These are phyloP conservation scores for Eupsilia transversa DNA, from an alignment of 2,888 invertebrate species.

Conservation along the genomic window DNA sequence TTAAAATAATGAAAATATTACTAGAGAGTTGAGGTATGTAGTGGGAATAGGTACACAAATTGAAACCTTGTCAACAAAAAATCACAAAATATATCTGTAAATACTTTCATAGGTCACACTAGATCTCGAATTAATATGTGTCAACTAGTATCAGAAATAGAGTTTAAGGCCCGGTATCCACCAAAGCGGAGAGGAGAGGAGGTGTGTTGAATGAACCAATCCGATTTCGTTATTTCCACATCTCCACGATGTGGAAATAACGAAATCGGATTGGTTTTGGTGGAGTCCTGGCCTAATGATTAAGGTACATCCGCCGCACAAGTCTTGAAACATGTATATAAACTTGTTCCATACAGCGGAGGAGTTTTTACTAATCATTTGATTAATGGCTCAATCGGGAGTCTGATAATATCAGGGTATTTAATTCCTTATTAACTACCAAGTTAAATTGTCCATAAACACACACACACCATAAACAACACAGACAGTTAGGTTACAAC, in stretches of 20 bases:
- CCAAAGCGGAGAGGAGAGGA: too few species aligned
- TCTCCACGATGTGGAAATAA: too few species aligned
- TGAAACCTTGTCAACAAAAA: constrained; percentile 1
- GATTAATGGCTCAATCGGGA: not conserved
- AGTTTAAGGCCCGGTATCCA: too few species aligned
- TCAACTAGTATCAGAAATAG: not conserved
- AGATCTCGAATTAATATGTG: not conserved
- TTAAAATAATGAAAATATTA: not conserved
- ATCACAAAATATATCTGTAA: not conserved
- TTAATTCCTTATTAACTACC: not conserved
- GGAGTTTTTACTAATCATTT: not conserved
- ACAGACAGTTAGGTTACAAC: too few species aligned
- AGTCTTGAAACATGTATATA: not conserved
- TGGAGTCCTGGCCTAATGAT: too few species aligned
- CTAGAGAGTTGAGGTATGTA: too few species aligned
- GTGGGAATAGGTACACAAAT: not conserved
- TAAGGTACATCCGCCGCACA: not conserved
- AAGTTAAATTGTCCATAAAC: not conserved
- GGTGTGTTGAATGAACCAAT: too few species aligned
- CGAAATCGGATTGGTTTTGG: too few species aligned
- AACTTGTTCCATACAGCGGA: not conserved
- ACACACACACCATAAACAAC: too few species aligned
- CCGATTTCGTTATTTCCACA: too few species aligned
- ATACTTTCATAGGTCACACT: not conserved
- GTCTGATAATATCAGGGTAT: not conserved